Base-by-base conservation (phyloP, 2,888 invertebrate genomes). In the Margaritifera margaritifera region DNA sequence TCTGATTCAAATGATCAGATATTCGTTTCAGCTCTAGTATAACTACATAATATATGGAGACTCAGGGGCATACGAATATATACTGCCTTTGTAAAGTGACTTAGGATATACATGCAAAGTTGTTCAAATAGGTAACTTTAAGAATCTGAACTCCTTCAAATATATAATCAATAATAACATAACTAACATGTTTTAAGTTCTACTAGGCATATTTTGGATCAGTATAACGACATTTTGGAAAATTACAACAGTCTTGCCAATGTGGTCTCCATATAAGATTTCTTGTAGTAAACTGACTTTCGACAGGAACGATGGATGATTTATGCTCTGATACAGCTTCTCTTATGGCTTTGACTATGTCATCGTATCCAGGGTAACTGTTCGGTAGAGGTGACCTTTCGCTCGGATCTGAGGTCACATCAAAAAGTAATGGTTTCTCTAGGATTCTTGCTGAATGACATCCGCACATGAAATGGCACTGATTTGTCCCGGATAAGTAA, bases 351-450 rank as follows among this genome's bases (percentile, higher is more conserved):
- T 62, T 50, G 6, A 65, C 60, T 31, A 81, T 61, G 5, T 75
- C 66, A n/a, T 62, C 68, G 62, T 78, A 70, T 63, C 74, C 58
- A n/a, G 67, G 68, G 59, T 77, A 63, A 6, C 66, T 64, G 15
- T 18, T 51, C 58, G 85, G 80, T 8, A 91, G 78, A 22, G 89
- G 88, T 59, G 83, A 85, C 27, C 78, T 80, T 79, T 92, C 91
- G 22, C 85, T 86, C 1, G 90, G 91, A 80, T 91, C 91, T 55
- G 79, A 77, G 24, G 85, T 86, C 62, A 91, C 80, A 66, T 91
- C 90, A 75, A 87, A 91, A 19, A 92, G 77, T n/a, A 89, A 78
- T 19, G 91, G 91, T 4, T 89, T 89, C 61, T 89, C 81, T 62
- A 91, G 89, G 11, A 88, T 78, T 55, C 75, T 59, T 11, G 88